Evolutionary conservation across 2,113 vertebrate species (phyloP), one percentile per base, ranked within the genome.

Genomic region (Epinephelus lanceolatus): DNA sequence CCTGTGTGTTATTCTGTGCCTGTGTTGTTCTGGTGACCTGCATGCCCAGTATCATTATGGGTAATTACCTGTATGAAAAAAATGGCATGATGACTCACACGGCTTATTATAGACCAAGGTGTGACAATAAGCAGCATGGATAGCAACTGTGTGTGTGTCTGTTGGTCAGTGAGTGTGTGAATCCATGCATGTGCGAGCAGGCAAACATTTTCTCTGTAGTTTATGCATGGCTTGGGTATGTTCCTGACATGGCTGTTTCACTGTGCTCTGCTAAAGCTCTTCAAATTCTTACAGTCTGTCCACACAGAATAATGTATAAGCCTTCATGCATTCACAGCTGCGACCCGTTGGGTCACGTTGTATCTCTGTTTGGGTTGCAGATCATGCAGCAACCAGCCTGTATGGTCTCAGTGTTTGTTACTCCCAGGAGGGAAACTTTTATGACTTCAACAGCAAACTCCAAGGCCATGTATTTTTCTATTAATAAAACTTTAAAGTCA

Each of bases 61-160:
- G 52, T 87, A 88, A 89, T 86, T 89, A 83, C 80, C 27, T 76
- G 63, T 76, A 55, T 57, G 9, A 53, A 67, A 59, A 78, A 68
- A 84, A 66, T n/a, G 30, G 15, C 53, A 55, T 21, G 53, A 23
- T 81, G 80, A 85, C 82, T 87, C 82, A 91, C 62, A 33, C 2
- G 13, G 59, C 15, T 89, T 84, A 75, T 86, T 82, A 84, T 57
- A 56, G 76, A 33, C 78, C 3, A 51, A 75, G 53, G 56, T 87
- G 80, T 84, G 72, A 84, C 69, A 76, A 66, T 71, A 53, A 75
- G 62, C 76, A 78, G 27, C 60, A 59, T 19, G 61, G 71, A 79
- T 62, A 80, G 68, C 25, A 12, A 70, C 53, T 6, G 49, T 19
- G 49, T 51, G 49, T 51, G 49, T 17, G 42, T 45, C 9, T 45